These are phyloP conservation scores for Antheraea assamensis DNA, from an alignment of 2,888 invertebrate species.

Conservation along the genomic window DNA sequence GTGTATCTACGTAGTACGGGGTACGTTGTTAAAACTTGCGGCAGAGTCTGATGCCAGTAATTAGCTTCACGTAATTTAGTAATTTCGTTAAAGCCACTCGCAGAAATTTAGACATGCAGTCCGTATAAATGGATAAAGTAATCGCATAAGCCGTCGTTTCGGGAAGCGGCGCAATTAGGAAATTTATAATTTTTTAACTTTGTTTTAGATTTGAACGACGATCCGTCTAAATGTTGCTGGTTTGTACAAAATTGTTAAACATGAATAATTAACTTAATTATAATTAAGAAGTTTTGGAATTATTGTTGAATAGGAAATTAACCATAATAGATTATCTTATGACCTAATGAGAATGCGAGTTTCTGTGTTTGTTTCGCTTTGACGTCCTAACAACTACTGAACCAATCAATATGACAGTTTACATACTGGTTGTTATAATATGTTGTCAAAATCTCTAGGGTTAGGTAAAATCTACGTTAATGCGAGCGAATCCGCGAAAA, in stretches of 20 bases:
- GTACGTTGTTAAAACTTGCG: constrained; percentile 54
- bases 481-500: no score
- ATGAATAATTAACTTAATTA: background rate
- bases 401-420: no score
- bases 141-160: constrained; percentile 38
- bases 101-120: constrained; percentile 48
- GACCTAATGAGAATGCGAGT: no score
- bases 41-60: constrained; percentile 66
- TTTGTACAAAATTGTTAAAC: background rate
- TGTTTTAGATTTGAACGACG: background rate
- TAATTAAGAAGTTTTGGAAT: background rate
- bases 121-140: constrained; percentile 50
- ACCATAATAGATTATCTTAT: no score
- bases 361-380: no score
- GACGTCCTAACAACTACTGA: no score
- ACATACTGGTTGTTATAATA: no score
- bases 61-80: constrained; percentile 64
- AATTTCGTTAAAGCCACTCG: constrained; percentile 61
- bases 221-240: background rate
- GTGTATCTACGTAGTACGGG: constrained; percentile 24
- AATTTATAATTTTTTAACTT: constrained; percentile 11
- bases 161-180: constrained; percentile 5
- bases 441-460: no score
- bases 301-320: background rate
- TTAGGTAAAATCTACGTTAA: no score